These are phyloP conservation scores for Nephrocerus scutellatus DNA, from an alignment of 2,888 invertebrate species.

Conservation along the genomic window DNA sequence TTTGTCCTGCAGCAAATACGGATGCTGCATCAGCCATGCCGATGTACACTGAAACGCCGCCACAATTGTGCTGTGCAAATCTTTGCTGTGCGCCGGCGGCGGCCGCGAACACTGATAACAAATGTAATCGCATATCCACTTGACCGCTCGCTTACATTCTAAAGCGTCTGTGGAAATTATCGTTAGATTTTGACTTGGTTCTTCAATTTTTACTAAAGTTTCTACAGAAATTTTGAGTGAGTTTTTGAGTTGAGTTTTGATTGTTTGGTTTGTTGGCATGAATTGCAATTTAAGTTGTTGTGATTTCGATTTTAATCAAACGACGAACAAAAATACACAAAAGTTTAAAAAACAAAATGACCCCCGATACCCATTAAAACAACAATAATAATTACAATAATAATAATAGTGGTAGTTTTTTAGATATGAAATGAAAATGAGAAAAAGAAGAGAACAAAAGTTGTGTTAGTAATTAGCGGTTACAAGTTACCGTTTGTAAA, in stretches of 20 bases:
- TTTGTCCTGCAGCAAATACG: slow-evolving; percentile 80
- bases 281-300: slow-evolving; percentile 3
- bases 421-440: slow-evolving; percentile 24
- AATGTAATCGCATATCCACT: slow-evolving; percentile 98
- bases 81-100: slow-evolving; percentile 87
- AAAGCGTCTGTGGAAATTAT: slow-evolving; percentile 64
- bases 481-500: slow-evolving; percentile 43
- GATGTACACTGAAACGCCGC: slow-evolving; percentile 87
- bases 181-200: slow-evolving; percentile 47
- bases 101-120: slow-evolving; percentile 91
- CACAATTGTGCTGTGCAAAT: slow-evolving; percentile 89
- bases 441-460: slow-evolving; percentile 31
- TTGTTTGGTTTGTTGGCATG: slow-evolving; percentile 22
- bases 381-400: too few relatives aligned
- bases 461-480: slow-evolving; percentile 37
- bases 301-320: slow-evolving; percentile 10
- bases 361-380: too few relatives aligned
- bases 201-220: slow-evolving; percentile 45
- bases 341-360: slow-evolving; percentile 2
- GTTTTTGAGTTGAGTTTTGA: slow-evolving; percentile 20
- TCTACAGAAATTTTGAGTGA: slow-evolving; percentile 38
- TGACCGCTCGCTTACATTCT: slow-evolving; percentile 87
- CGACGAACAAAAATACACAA: background rate
- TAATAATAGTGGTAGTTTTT: too few relatives aligned
- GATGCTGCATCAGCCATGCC: slow-evolving; percentile 88